A percentile compares a stretch with the other conserved stretches of the same genome.
phyloP scores from a whole-genome alignment of 2,888 invertebrate genomes.

The Perizoma flavofasciatum region DNA sequence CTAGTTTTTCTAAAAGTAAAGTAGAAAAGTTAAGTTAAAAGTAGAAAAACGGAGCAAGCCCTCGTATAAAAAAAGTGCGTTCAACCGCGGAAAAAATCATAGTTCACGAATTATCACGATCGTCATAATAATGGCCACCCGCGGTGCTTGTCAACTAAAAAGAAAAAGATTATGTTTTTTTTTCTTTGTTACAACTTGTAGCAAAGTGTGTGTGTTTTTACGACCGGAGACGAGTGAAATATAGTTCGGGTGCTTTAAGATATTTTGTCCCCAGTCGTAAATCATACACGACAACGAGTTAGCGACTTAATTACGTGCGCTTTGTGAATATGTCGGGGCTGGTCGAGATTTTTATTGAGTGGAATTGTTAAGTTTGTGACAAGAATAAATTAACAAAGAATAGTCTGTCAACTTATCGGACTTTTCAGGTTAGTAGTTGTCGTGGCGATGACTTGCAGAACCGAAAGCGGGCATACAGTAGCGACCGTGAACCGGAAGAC shows the following conservation, averaged over 20 bases:
- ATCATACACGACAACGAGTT: conserved; percentile 37
- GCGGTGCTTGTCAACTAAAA: conserved; percentile 25
- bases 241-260: conserved; percentile 30
- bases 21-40: too few relatives aligned
- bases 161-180: conserved; percentile 10
- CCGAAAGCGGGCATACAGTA: too few relatives aligned
- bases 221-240: conserved; percentile 39
- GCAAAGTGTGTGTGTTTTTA: conserved; percentile 30
- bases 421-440: too few relatives aligned
- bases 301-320: conserved; percentile 40
- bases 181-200: conserved; percentile 33
- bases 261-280: conserved; percentile 35
- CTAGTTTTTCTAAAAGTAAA: too few relatives aligned
- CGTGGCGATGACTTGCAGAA: too few relatives aligned
- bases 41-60: too few relatives aligned
- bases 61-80: too few relatives aligned
- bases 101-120: conserved; percentile 10
- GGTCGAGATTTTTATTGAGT: conserved; percentile 34
- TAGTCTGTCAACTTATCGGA: not conserved
- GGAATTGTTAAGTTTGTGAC: conserved; percentile 16
- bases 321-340: conserved; percentile 35
- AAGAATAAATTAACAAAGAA: conserved; percentile 13
- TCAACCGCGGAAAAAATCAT: not conserved
- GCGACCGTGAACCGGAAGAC: too few relatives aligned
- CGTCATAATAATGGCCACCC: conserved; percentile 31